These are phyloP conservation scores for Cantharis flavilabris DNA, from an alignment of 2,888 invertebrate genomes.

Conservation along the genomic window DNA sequence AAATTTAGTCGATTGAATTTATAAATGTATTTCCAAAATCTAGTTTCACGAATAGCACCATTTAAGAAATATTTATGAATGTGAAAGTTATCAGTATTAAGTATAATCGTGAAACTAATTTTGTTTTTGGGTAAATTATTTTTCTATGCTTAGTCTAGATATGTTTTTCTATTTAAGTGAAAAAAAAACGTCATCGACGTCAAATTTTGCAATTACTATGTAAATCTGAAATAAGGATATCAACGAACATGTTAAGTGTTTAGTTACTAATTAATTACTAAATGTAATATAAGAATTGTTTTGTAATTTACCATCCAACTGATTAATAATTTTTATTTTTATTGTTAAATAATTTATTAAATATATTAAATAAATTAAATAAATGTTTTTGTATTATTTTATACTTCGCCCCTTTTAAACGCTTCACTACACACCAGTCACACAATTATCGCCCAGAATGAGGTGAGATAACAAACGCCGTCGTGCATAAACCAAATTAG, in stretches of 20 bases:
- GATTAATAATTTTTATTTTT: slow-evolving; percentile 1
- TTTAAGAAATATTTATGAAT: slow-evolving; percentile 16
- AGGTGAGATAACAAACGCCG: too few relatives aligned
- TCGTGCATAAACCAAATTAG: too few relatives aligned
- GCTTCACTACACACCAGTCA: too few relatives aligned
- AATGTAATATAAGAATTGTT: slow-evolving; percentile 2
- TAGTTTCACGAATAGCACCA: slow-evolving; percentile 23
- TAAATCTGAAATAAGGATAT: slow-evolving; percentile 7
- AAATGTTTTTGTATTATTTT: background rate
- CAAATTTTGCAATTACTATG: slow-evolving; percentile 14
- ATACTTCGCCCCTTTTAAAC: background rate
- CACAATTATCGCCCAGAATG: too few relatives aligned
- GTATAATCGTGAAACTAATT: slow-evolving; percentile 20
- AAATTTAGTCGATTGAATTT: slow-evolving; percentile 1
- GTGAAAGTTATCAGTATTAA: slow-evolving; percentile 17
- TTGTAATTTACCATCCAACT: background rate
- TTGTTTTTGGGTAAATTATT: slow-evolving; percentile 16
- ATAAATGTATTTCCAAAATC: slow-evolving; percentile 7
- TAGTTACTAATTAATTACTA: slow-evolving; percentile 4
- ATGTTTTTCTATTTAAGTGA: slow-evolving; percentile 2
- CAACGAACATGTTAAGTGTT: slow-evolving; percentile 14
- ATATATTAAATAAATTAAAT: background rate
- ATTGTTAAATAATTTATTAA: background rate
- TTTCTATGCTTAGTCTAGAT: slow-evolving; percentile 20
- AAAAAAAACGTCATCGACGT: slow-evolving; percentile 10